These are phyloP conservation scores for Homarus americanus DNA, from an alignment of 1,140 invertebrate genomes.

Conservation along the genomic window DNA sequence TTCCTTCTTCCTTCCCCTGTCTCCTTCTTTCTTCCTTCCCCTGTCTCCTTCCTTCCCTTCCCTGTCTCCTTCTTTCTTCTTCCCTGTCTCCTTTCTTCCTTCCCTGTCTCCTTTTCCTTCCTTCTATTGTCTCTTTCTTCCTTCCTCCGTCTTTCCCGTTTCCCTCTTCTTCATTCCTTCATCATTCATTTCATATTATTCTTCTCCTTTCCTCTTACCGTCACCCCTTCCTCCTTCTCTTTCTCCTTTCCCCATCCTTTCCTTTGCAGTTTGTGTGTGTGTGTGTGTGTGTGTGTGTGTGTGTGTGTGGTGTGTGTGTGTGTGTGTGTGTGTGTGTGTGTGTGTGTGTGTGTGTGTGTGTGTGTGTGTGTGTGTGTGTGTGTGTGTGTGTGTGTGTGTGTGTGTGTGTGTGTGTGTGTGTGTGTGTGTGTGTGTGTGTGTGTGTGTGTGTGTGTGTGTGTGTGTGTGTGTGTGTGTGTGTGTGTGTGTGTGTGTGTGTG, in stretches of 20 bases:
- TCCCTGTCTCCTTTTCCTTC: background rate
- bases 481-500: background rate
- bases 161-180: background rate
- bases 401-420: constrained; percentile 34
- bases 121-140: background rate
- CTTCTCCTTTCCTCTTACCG: constrained; percentile 4
- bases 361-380: constrained; percentile 25
- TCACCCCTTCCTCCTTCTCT: constrained; percentile 21
- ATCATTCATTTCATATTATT: background rate
- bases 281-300: constrained; percentile 2
- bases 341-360: constrained; percentile 18
- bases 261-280: background rate
- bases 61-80: background rate
- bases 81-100: background rate
- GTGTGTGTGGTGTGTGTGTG: background rate
- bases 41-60: background rate
- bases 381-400: constrained; percentile 2
- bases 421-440: constrained; percentile 34
- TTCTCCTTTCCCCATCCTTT: background rate
- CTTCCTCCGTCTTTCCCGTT: background rate
- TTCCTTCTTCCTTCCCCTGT: too few species aligned
- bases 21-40: background rate
- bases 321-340: constrained; percentile 20
- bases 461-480: background rate
- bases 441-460: constrained; percentile 22